A percentile compares a stretch with the other conserved stretches of the same genome.
phyloP scores from a whole-genome alignment of 2,113 vertebrate species.

The Prionailurus viverrinus region DNA sequence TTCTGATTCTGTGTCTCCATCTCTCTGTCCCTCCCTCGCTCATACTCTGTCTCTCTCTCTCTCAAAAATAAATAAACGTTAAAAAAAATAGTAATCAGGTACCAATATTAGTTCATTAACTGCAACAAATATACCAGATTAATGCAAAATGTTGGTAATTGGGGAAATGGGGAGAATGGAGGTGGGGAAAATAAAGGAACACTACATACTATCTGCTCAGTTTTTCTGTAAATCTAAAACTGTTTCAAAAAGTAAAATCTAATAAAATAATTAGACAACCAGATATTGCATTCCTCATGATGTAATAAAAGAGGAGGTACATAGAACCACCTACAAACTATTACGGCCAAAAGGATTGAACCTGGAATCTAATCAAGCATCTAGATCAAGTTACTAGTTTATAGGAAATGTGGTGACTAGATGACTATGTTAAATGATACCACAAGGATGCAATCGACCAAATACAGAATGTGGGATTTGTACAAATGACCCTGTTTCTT shows the following conservation, averaged over 20 bases:
- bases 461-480: neutral
- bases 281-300: neutral
- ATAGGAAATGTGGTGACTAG: neutral
- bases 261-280: neutral
- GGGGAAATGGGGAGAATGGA: neutral
- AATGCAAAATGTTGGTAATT: neutral
- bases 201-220: neutral
- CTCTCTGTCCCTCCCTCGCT: no score
- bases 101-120: slow-evolving; percentile 3
- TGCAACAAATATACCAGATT: neutral
- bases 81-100: neutral
- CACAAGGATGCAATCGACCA: neutral
- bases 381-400: neutral
- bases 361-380: slow-evolving; percentile 20
- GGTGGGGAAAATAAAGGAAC: neutral
- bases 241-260: slow-evolving; percentile 38
- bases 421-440: neutral
- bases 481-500: slow-evolving; percentile 15
- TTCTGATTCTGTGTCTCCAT: no score
- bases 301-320: neutral
- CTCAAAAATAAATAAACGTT: no score
- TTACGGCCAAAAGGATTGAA: neutral
- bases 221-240: slow-evolving; percentile 50
- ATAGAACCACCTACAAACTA: neutral
- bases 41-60: no score